Evolutionary conservation across 1,140 invertebrate species (phyloP).

Genomic region (Saxidomus purpurata): DNA sequence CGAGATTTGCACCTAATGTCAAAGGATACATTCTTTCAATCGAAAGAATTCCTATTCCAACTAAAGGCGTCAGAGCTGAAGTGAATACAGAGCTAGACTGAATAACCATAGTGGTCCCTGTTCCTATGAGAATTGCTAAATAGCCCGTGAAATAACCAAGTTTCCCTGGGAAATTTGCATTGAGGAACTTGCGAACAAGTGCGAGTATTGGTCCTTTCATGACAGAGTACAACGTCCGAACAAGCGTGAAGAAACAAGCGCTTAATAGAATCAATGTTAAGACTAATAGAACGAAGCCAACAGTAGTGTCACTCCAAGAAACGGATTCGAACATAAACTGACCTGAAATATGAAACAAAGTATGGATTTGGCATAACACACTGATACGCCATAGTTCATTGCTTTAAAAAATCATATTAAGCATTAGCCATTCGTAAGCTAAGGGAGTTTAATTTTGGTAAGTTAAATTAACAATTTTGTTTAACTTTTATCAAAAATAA

Average conservation of each 20-base stretch:
- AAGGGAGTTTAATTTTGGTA: too few species aligned
- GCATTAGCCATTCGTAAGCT: too few species aligned
- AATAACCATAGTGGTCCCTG: conserved; percentile 89
- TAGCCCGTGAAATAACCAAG: conserved; percentile 88
- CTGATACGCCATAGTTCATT: too few species aligned
- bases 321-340: conserved; percentile 72
- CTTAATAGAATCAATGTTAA: conserved; percentile 88
- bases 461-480: too few species aligned
- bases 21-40: conserved; percentile 89
- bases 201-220: conserved; percentile 87
- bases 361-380: too few species aligned
- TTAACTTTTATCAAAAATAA: too few species aligned
- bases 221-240: conserved; percentile 88
- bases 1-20: conserved; percentile 89
- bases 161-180: conserved; percentile 88
- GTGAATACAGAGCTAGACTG: conserved; percentile 90
- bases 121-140: conserved; percentile 88
- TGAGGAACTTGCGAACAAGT: conserved; percentile 88
- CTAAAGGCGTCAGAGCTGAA: conserved; percentile 90
- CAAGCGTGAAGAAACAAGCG: conserved; percentile 88
- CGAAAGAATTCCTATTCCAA: conserved; percentile 89
- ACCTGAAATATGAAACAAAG: conserved; percentile 75
- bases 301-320: conserved; percentile 83
- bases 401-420: too few species aligned
- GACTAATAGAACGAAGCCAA: conserved; percentile 87